Base-by-base conservation (phyloP, 2,888 invertebrate genomes). In the Diarsia brunnea region DNA sequence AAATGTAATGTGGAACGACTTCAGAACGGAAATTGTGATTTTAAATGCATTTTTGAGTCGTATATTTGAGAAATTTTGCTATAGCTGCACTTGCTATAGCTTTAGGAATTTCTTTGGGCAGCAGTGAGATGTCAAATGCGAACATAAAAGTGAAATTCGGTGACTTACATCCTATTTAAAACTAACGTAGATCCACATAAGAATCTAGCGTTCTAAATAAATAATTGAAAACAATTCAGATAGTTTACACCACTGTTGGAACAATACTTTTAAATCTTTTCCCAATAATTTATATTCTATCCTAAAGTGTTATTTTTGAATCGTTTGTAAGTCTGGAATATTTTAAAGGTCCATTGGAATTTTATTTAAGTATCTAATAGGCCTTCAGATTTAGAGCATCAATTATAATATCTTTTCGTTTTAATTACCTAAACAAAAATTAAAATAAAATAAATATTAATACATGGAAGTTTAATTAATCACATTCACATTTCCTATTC, bases 161-260 rank as follows among this genome's bases (percentile, higher is more conserved):
- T 77, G 60, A 71, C 84, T 83, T 81, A 83, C 0, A 71, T 68
- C 4, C 72, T 80, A 84, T 81, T 66, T 71, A 66, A 68, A 84
- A 79, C 49, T 72, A 84, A 71, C 71, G 64, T 63, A 81, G 76
- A 83, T 66, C 68, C 81, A 75, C 58, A 10, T 79, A 77, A 58
- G 81, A 80, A 82, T 73, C 82, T 80, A 75, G 68, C 72, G 66
- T 70, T 84, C 66, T 79, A 84, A 84, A 82, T 82, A 82, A 83
- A 83, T 83, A 84, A 76, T 69, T 84, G 69, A 71, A 84, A 82
- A 55, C 49, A 67, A 58, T 68, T 72, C 58, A 74, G 66, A 82
- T 65, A 78, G 67, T 73, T 16, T 64, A 68, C 64, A 71, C 64
- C 55, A 78, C 49, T 61, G 53, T 80, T 64, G 67, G 67, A 79